Evolutionary conservation across 2,888 invertebrate genomes (phyloP).

Genomic region (Aporophyla lueneburgensis): DNA sequence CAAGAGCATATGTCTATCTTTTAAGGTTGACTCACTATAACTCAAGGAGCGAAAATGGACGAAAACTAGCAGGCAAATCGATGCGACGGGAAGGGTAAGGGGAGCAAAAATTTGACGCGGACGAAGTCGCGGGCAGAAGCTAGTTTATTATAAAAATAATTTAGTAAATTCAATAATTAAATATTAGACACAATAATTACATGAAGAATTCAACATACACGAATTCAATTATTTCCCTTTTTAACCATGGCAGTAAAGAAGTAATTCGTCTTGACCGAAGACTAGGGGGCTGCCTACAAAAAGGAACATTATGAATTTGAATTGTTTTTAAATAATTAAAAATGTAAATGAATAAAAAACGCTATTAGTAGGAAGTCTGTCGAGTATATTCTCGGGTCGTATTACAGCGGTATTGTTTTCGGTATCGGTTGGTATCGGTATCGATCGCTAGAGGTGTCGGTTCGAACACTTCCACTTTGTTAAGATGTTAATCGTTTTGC

Average conservation of each 20-base stretch:
- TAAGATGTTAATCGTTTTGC: slow-evolving; percentile 87
- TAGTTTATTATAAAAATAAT: too few species aligned
- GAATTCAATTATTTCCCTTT: not conserved
- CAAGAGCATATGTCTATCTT: too few species aligned
- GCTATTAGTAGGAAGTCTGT: slow-evolving; percentile 23
- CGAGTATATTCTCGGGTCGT: slow-evolving; percentile 41
- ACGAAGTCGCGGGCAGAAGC: too few species aligned
- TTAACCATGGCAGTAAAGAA: not conserved
- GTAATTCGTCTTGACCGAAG: not conserved
- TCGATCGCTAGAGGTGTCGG: slow-evolving; percentile 75
- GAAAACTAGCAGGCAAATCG: too few species aligned
- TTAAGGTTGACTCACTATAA: too few species aligned
- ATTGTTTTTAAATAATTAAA: not conserved
- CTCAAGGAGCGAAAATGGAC: too few species aligned
- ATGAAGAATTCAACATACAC: not conserved
- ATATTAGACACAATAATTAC: too few species aligned
- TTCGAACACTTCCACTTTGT: slow-evolving; percentile 76
- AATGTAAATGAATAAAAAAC: slow-evolving; percentile 25
- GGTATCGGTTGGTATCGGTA: slow-evolving; percentile 69
- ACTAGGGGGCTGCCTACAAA: not conserved
- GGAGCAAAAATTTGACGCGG: too few species aligned
- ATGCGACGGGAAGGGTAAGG: too few species aligned
- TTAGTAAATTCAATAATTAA: too few species aligned
- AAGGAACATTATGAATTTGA: not conserved
- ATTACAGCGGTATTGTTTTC: slow-evolving; percentile 66